Base-by-base conservation (phyloP, 2,888 invertebrate species). In the Lycaena phlaeas region DNA sequence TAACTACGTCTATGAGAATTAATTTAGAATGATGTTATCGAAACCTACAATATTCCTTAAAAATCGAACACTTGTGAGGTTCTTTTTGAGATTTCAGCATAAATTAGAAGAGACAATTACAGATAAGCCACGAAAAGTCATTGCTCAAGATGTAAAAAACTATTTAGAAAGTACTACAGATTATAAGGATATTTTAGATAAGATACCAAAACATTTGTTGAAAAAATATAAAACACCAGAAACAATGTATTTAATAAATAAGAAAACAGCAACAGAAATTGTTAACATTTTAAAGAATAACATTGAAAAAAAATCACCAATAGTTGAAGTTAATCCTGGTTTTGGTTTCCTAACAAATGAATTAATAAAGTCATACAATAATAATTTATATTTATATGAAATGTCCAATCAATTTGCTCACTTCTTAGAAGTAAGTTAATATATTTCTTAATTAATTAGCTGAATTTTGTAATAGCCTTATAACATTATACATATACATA, bases 251-350 rank as follows among this genome's bases (percentile, higher is more conserved):
- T 47, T 87, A 25, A 66, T 86, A 37, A 75, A 86, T 44, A 58
- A 53, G 41, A 53, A 59, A 17, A 72, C 70, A 10, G 87, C 87
- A 1, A 66, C 69, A 44, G 45, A 58, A 45, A 75, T 87, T 41
- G 58, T 60, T 2, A 52, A 61, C 14, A 54, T 73, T 17, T 61
- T 87, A n/a, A 61, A 59, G 45, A 51, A 54, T 7, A 57, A 73
- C 45, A 51, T 86, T 14, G 51, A 52, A 14, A 45, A 58, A 7
- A 53, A 62, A n/a, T 54, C 62, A 9, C 71, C 85, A 2, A 58
- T 90, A 10, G 68, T 89, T n/a, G 92, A 93, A 75, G 76, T 90
- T 0, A 90, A 90, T 70, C 89, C 92, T 1, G 92, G 92, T 0
- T 69, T 88, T 28, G 91, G 92, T 0, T 64, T 88, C 12, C 64